Percentiles rank a stretch among this genome's conserved stretches.
phyloP scores from a whole-genome alignment of 2,888 invertebrate genomes.

The Mimumesa dahlbomi region DNA sequence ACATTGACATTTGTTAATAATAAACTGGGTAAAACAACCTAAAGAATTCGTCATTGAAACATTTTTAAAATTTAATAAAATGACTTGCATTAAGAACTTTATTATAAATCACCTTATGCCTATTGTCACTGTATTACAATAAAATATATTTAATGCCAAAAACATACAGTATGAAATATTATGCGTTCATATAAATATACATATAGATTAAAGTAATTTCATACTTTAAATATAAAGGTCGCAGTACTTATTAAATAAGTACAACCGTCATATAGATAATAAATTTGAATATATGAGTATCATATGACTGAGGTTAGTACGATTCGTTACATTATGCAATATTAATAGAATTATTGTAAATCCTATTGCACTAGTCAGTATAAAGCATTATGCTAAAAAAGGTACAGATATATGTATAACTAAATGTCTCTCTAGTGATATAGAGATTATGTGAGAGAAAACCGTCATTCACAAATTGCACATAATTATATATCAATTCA shows the following conservation, averaged over 20 bases:
- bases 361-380: neutral
- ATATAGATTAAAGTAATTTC: constrained; percentile 14
- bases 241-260: constrained; percentile 22
- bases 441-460: constrained; percentile 6
- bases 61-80: too few relatives aligned
- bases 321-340: neutral
- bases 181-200: neutral
- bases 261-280: constrained; percentile 9
- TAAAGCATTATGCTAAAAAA: constrained; percentile 8
- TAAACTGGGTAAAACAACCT: too few relatives aligned
- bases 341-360: neutral
- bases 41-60: too few relatives aligned
- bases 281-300: constrained; percentile 5
- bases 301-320: constrained; percentile 5
- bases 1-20: too few relatives aligned
- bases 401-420: constrained; percentile 7
- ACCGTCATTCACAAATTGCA: constrained; percentile 18
- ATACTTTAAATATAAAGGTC: constrained; percentile 8
- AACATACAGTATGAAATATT: constrained; percentile 35
- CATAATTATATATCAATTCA: neutral
- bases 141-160: constrained; percentile 6
- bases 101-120: constrained; percentile 14
- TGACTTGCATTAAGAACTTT: neutral
- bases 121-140: constrained; percentile 8
- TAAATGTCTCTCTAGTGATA: constrained; percentile 2